Evolutionary conservation across 2,113 vertebrate species (phyloP).

Genomic region (Etheostoma cragini): DNA sequence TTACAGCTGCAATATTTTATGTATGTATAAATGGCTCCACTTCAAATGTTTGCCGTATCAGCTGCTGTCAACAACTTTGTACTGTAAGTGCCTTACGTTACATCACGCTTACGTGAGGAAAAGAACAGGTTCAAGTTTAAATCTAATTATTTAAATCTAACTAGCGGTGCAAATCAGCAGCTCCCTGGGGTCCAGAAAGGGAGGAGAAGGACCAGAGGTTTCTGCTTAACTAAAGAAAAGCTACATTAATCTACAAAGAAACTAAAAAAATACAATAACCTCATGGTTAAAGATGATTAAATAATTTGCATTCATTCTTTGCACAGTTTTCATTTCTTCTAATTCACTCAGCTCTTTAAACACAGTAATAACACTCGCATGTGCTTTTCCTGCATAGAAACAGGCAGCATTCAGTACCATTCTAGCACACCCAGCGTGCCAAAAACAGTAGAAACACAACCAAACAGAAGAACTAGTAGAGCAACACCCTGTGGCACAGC

Average conservation of each 20-base stretch:
- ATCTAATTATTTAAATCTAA: conserved; percentile 49
- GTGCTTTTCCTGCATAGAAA: conserved; percentile 49
- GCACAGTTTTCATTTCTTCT: conserved; percentile 49
- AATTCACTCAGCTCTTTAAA: conserved; percentile 37
- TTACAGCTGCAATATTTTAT: neutral
- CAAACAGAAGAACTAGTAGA: conserved; percentile 30
- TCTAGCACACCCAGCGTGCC: conserved; percentile 67
- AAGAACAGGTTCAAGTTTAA: conserved; percentile 41
- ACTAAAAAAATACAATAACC: conserved; percentile 17
- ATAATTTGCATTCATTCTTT: conserved; percentile 52
- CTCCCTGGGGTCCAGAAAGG: conserved; percentile 36
- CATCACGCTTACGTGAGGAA: conserved; percentile 25
- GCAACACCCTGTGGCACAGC: conserved; percentile 39
- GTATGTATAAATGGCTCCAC: neutral
- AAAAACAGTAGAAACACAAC: conserved; percentile 31
- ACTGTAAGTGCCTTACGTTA: conserved; percentile 26
- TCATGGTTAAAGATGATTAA: conserved; percentile 20
- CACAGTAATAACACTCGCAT: conserved; percentile 30
- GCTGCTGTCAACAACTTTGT: conserved; percentile 10
- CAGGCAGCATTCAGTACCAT: conserved; percentile 22
- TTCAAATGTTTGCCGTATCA: neutral
- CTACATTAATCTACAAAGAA: conserved; percentile 17
- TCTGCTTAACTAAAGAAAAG: conserved; percentile 24
- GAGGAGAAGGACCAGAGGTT: conserved; percentile 37
- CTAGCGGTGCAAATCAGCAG: conserved; percentile 58